Conservation (phyloP, 37 sponge, comb jelly and placozoan genomes). For the Ephydatia muelleri region DNA sequence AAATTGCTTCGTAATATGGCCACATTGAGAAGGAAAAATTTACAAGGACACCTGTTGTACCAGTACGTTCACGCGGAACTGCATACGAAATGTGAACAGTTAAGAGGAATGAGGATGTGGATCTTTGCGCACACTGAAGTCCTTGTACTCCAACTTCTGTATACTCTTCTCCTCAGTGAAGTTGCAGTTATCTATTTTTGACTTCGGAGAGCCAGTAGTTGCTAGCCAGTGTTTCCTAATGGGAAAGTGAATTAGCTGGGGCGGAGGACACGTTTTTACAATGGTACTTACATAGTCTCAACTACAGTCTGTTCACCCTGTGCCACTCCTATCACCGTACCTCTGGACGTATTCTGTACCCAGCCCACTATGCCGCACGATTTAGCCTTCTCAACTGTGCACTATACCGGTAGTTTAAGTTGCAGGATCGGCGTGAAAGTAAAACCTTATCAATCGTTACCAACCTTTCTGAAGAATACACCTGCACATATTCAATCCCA, state of each 20-base stretch:
- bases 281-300: slow-evolving; percentile 47
- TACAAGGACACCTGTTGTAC: no score
- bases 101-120: no score
- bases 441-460: slow-evolving; percentile 8
- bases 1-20: no score
- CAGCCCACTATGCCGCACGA: slow-evolving; percentile 44
- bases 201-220: slow-evolving; percentile 40
- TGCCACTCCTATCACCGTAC: slow-evolving; percentile 71
- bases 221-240: slow-evolving; percentile 72
- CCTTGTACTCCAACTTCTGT: slow-evolving; percentile 19
- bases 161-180: slow-evolving; percentile 55
- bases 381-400: slow-evolving; percentile 32
- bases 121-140: neutral
- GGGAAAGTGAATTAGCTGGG: neutral
- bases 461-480: slow-evolving; percentile 75
- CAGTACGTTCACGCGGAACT: no score
- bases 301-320: slow-evolving; percentile 50
- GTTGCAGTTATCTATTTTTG: slow-evolving; percentile 54
- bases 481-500: slow-evolving; percentile 17
- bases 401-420: neutral
- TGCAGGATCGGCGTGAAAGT: neutral
- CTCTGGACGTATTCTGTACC: slow-evolving; percentile 64
- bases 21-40: no score
- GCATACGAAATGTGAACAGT: no score
- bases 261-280: neutral